Evolutionary conservation across 2,888 invertebrate species (phyloP), one percentile per base, ranked within the genome.

Genomic region (Allolobophora icterica): DNA sequence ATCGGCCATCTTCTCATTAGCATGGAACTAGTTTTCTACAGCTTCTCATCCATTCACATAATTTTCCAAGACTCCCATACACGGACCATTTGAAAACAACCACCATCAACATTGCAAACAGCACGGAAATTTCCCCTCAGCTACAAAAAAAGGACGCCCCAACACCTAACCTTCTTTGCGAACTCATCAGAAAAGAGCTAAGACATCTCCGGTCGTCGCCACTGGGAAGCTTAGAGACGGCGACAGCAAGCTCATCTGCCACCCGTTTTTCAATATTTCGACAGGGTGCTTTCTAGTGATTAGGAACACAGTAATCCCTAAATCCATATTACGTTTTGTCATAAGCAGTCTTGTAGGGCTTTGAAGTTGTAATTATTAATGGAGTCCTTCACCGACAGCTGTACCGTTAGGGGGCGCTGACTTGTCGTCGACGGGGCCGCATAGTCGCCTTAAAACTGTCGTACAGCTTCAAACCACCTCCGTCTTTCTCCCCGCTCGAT

Each of bases 271-370:
- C 87, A 35, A 38, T 35, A 87, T 87, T 35, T 87, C 87, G 34
- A 87, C 87, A 24, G 21, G 24, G 19, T 38, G 35, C 35, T 87
- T 87, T 87, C 35, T 21, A 24, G 87, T 87, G 87, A 87, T 87
- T 87, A 87, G 35, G 21, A 35, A 24, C 87, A 38, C 87, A 30
- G 34, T 87, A 87, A 87, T 87, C 87, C 87, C 38, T 35, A 87
- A 87, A 87, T 87, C 87, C 87, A 35, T 87, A 87, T 87, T 87
- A 87, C 87, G 87, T 87, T 87, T 87, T 87, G 87, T 87, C 87
- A 87, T 87, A 34, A 87, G 87, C 34, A 87, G 87, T 35, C 87
- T 87, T 87, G 87, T 87, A 87, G 13, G 87, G 87, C 87, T 87
- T 87, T 87, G 87, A 87, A 87, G 87, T 87, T 34, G 87, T 87